Evolutionary conservation across 1,140 invertebrate genomes (phyloP).

Genomic region (Danaus melanippus): DNA sequence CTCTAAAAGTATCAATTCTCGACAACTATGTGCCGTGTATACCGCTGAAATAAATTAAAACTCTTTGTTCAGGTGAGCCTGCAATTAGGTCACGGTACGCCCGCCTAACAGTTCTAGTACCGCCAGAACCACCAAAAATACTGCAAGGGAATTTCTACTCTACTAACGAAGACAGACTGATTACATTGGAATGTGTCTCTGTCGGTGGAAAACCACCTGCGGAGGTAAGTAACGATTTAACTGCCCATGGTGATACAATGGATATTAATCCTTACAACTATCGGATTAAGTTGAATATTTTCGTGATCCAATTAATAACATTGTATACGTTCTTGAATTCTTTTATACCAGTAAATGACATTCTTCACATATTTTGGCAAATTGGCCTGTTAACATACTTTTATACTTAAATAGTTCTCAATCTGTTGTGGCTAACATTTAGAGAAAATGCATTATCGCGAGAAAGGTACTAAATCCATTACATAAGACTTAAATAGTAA

Average conservation of each 20-base stretch:
- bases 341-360: too few species aligned
- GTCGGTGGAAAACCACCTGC: conserved; percentile 92
- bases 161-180: conserved; percentile 89
- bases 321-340: too few species aligned
- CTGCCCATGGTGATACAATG: neutral
- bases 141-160: conserved; percentile 83
- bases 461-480: too few species aligned
- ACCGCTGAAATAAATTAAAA: conserved; percentile 43
- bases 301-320: too few species aligned
- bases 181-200: conserved; percentile 92
- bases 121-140: conserved; percentile 91
- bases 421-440: too few species aligned
- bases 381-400: too few species aligned
- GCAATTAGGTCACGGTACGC: conserved; percentile 88
- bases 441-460: too few species aligned
- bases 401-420: too few species aligned
- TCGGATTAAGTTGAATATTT: conserved; percentile 5
- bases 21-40: conserved; percentile 21
- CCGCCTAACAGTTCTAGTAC: conserved; percentile 87
- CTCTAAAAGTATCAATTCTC: conserved; percentile 18
- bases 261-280: conserved; percentile 5
- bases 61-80: conserved; percentile 74
- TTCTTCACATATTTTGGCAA: too few species aligned
- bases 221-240: conserved; percentile 76
- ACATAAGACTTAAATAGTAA: too few species aligned